Evolutionary conservation across 2,888 invertebrate species (phyloP), one percentile per base, ranked within the genome.

Genomic region (Hyposoter didymator): DNA sequence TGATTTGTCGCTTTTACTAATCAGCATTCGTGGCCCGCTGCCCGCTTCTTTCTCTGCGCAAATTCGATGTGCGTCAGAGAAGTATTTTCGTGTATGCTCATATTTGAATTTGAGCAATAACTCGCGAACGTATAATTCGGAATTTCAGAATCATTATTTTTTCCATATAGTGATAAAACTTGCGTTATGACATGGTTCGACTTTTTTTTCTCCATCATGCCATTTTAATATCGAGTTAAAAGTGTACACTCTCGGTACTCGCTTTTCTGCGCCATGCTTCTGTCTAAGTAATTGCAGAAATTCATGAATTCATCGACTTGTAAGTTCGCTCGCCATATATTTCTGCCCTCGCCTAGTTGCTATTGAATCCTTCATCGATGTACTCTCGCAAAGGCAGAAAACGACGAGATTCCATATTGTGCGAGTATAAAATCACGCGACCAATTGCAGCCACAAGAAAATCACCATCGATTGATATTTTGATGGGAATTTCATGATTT

Each of bases 241-340:
- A 22, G 59, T 78, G 19, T 17, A 62, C 82, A 62, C 82, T 43
- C 66, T 35, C 59, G 81, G 73, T 79, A 76, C 81, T 82, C 45
- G 84, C 84, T 83, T 86, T 66, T 72, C 76, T 70, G 59, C 80
- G 80, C 49, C 22, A 76, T 78, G 86, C 87, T 86, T 87, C 72
- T 72, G 79, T 86, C 75, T 70, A 64, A 62, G 32, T 85, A 76
- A 75, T 78, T 78, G 75, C 78, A 62, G 69, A 59, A 67, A 84
- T 62, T 12, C 5, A 52, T 32, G 5, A 19, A 70, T 28, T 19
- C 10, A 19, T 19, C 74, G 64, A 82, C 78, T 85, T 78, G 62
- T 79, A 80, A 83, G 80, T 69, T 66, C 74, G 73, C 66, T 3
- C 12, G 22, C 64, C 66, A 22, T 28, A 55, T 28, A n/a, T n/a